Evolutionary conservation across 2,888 invertebrate genomes (phyloP).

Genomic region (Encarsia formosa): DNA sequence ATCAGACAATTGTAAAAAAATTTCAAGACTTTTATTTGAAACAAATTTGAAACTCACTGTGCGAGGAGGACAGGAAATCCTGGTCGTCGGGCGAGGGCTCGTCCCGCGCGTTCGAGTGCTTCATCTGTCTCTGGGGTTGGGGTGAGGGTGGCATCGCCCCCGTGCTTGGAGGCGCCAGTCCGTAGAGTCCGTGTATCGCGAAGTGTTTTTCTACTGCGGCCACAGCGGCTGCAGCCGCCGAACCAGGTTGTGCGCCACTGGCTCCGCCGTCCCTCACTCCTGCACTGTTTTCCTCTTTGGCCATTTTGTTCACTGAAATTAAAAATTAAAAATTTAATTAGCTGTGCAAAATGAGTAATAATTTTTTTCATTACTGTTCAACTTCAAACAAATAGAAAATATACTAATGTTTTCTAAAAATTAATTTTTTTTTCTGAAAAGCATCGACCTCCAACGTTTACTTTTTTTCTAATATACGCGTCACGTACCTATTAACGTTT

Average conservation of each 20-base stretch:
- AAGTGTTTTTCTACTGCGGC: conserved; percentile 48
- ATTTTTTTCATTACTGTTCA: too few relatives aligned
- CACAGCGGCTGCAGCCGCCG: conserved; percentile 41
- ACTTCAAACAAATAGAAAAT: too few relatives aligned
- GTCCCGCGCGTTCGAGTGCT: conserved; percentile 33
- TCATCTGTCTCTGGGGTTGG: conserved; percentile 47
- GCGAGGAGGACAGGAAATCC: conserved; percentile 62
- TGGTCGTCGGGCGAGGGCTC: conserved; percentile 50
- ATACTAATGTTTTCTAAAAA: too few relatives aligned
- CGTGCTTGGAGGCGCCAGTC: conserved; percentile 43
- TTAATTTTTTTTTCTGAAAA: too few relatives aligned
- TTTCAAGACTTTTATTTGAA: too few relatives aligned
- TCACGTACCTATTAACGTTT: not conserved
- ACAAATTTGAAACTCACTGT: conserved; percentile 40
- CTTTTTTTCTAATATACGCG: too few relatives aligned
- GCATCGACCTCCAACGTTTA: too few relatives aligned
- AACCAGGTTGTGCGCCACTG: conserved; percentile 19
- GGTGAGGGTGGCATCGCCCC: conserved; percentile 48
- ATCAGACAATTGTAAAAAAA: too few relatives aligned
- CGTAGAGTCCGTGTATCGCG: conserved; percentile 47
- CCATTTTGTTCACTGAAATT: conserved; percentile 48
- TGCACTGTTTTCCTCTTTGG: conserved; percentile 43
- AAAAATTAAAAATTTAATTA: too few relatives aligned
- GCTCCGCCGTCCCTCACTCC: not conserved
- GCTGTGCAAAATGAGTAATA: too few relatives aligned